These are phyloP conservation scores for Nomada lathburiana DNA, from an alignment of 2,888 invertebrate genomes.

Conservation along the genomic window DNA sequence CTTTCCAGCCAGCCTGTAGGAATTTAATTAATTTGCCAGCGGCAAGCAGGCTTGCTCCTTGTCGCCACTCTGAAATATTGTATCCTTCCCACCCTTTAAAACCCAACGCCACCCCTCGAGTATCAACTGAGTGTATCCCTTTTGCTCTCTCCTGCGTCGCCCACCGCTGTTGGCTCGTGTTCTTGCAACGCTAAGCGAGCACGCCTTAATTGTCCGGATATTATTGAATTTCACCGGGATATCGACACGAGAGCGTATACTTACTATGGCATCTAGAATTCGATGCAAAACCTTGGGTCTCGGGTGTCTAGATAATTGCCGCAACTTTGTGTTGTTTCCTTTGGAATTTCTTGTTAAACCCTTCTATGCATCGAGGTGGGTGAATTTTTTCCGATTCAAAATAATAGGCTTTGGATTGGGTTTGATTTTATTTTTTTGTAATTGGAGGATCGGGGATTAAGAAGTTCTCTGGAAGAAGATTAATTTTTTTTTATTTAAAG, in stretches of 20 bases:
- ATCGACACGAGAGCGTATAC: constrained; percentile 32
- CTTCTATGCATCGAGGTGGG: too few relatives aligned
- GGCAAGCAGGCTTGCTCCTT: constrained; percentile 76
- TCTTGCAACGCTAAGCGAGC: constrained; percentile 40
- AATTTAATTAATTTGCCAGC: constrained; percentile 82
- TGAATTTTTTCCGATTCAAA: too few relatives aligned
- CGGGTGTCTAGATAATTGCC: neutral
- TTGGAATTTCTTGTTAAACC: neutral
- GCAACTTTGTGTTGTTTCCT: neutral
- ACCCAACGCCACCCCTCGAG: constrained; percentile 60
- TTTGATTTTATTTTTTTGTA: too few relatives aligned
- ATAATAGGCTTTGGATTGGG: too few relatives aligned
- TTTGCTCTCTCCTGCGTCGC: constrained; percentile 12
- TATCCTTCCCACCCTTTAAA: constrained; percentile 75
- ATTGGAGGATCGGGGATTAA: neutral
- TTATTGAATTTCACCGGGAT: constrained; percentile 44
- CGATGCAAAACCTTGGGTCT: neutral
- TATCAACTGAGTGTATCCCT: constrained; percentile 34
- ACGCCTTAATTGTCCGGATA: constrained; percentile 45
- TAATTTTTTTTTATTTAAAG: neutral
- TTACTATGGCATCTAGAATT: neutral
- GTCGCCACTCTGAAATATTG: constrained; percentile 79
- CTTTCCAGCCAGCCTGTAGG: constrained; percentile 75
- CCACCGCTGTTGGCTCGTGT: constrained; percentile 24
- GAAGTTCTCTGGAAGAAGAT: neutral